Conservation (phyloP, 2,113 vertebrate genomes). For the Sminthopsis crassicaudata region DNA sequence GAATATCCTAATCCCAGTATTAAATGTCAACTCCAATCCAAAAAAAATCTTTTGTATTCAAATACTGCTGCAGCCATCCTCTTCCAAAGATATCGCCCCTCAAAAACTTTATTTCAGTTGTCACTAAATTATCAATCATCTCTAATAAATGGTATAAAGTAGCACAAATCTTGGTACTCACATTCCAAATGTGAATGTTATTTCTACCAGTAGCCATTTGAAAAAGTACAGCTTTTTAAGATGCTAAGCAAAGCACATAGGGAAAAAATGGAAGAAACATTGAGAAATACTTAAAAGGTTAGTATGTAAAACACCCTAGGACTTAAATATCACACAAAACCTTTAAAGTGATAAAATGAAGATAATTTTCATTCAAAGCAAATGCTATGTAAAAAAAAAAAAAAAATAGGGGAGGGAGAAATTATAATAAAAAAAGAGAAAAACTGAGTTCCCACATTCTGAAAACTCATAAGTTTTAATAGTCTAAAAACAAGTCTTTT, state of each 20-base stretch:
- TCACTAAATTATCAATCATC: not conserved
- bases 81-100: not conserved
- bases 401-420: not conserved
- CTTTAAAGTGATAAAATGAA: not conserved
- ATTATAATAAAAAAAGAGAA: not conserved
- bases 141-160: not conserved
- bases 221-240: not conserved
- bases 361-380: not conserved
- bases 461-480: not conserved
- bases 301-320: not conserved
- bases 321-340: not conserved
- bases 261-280: not conserved
- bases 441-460: constrained; percentile 11
- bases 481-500: not conserved
- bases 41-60: not conserved
- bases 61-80: not conserved
- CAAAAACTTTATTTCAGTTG: not conserved
- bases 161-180: not conserved
- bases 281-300: not conserved
- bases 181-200: not conserved
- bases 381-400: not conserved
- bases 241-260: not conserved
- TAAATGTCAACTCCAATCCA: not conserved
- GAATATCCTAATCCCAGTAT: not conserved
- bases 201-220: not conserved